Conservation (phyloP, 1,140 invertebrate species). For the Tetragonula clypearis region DNA sequence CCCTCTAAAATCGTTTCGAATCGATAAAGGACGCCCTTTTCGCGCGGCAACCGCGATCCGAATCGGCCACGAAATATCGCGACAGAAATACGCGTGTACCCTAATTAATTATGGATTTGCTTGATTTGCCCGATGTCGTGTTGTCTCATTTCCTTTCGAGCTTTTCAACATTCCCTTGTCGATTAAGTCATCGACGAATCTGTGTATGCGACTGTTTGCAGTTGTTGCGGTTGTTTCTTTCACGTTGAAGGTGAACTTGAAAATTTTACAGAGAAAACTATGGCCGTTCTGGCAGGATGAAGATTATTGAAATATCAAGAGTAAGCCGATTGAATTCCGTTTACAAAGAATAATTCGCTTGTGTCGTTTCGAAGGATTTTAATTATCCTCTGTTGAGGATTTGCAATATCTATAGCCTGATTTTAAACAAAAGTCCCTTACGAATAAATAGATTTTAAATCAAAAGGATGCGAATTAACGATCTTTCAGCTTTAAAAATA, state of each 20-base stretch:
- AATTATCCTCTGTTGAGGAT: too few relatives aligned
- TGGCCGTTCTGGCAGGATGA: too few relatives aligned
- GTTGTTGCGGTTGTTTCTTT: background rate
- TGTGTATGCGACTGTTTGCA: background rate
- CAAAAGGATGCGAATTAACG: too few relatives aligned
- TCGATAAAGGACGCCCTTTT: slow-evolving; percentile 74
- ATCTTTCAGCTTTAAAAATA: background rate
- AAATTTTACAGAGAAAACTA: too few relatives aligned
- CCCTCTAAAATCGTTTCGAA: slow-evolving; percentile 79
- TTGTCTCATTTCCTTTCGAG: background rate
- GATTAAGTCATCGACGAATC: background rate
- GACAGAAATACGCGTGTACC: slow-evolving; percentile 14
- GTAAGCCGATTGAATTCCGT: background rate
- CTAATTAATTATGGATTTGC: slow-evolving; percentile 39
- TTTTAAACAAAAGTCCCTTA: too few relatives aligned
- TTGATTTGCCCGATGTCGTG: too few relatives aligned
- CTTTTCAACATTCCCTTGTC: background rate
- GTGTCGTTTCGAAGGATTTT: background rate
- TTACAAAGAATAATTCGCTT: background rate
- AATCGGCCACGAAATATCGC: background rate
- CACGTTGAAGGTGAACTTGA: too few relatives aligned
- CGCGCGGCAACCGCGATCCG: slow-evolving; percentile 50
- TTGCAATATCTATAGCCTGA: too few relatives aligned
- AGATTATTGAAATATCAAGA: too few relatives aligned
- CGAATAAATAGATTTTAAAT: too few relatives aligned